Conservation (phyloP, 2,797 vertebrate genomes). For the Cottoperca gobio region DNA sequence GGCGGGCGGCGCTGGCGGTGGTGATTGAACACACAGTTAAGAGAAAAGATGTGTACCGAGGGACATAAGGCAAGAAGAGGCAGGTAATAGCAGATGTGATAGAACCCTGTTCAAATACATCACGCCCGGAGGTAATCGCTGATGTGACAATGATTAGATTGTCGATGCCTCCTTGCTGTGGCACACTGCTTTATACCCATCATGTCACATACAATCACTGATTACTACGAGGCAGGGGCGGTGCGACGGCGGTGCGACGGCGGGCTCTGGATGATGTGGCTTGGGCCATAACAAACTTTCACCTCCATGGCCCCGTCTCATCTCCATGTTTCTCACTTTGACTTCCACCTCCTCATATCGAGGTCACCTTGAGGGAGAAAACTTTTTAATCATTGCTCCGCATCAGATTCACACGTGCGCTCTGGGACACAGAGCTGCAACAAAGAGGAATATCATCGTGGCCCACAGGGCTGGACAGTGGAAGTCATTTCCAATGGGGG, state of each 20-base stretch:
- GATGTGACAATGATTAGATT: constrained; percentile 80
- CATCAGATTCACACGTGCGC: constrained; percentile 77
- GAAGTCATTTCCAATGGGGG: constrained; percentile 82
- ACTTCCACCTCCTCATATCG: constrained; percentile 75
- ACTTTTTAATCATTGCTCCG: constrained; percentile 85
- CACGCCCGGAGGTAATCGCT: constrained; percentile 65
- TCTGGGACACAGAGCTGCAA: constrained; percentile 64
- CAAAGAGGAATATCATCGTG: constrained; percentile 66
- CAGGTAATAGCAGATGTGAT: constrained; percentile 77
- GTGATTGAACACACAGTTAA: constrained; percentile 83
- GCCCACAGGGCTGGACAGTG: constrained; percentile 72
- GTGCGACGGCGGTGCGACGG: too few relatives aligned
- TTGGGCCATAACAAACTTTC: constrained; percentile 46
- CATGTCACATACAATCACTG: constrained; percentile 68
- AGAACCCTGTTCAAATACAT: constrained; percentile 68
- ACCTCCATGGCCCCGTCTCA: constrained; percentile 54
- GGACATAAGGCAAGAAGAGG: constrained; percentile 64
- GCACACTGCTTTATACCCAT: constrained; percentile 63
- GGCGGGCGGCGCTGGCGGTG: constrained; percentile 50
- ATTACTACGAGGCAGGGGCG: constrained; percentile 55
- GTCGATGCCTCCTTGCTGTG: constrained; percentile 58
- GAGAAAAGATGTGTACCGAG: constrained; percentile 74
- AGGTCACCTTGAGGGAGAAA: constrained; percentile 83
- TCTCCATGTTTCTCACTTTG: constrained; percentile 65
- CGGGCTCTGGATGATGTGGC: too few relatives aligned